Percentiles rank a stretch among this genome's conserved stretches.
These are phyloP conservation scores for Xanthostigma xanthostigma DNA, from an alignment of 2,888 invertebrate species.

Conservation along the genomic window DNA sequence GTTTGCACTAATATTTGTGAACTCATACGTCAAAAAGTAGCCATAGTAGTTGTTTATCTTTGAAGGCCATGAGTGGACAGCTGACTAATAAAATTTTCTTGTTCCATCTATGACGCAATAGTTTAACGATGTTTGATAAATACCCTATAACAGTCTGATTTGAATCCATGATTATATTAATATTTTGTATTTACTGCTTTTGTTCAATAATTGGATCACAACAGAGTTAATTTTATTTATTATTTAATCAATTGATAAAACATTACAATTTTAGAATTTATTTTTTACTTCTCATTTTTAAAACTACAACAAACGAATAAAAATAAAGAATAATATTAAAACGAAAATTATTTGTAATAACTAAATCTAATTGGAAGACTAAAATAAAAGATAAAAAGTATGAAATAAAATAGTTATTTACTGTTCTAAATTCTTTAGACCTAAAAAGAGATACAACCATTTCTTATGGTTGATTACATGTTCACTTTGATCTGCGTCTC, in stretches of 20 bases:
- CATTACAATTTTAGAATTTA: constrained; percentile 41
- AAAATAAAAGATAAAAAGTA: not conserved
- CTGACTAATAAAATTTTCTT: no score
- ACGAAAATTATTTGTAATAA: not conserved
- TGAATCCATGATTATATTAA: no score
- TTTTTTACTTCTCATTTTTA: constrained; percentile 42
- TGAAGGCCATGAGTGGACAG: no score
- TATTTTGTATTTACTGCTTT: no score
- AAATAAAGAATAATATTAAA: constrained; percentile 41
- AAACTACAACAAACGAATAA: constrained; percentile 34
- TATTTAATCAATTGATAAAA: constrained; percentile 41
- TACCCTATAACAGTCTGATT: no score
- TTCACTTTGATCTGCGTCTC: constrained; percentile 27
- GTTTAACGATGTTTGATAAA: no score
- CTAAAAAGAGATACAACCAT: constrained; percentile 36
- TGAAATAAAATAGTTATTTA: not conserved
- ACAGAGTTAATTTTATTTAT: constrained; percentile 24
- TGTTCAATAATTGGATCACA: no score
- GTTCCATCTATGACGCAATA: no score
- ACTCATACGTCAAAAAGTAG: no score
- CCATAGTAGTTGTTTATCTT: no score
- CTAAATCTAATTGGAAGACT: not conserved
- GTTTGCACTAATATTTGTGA: no score
- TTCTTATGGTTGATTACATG: constrained; percentile 37
- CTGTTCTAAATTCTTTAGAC: constrained; percentile 21